Percentiles rank a stretch among this genome's conserved stretches.
Evolutionary conservation across 2,113 vertebrate genomes (phyloP).

Genomic region (Monarcha castaneiventris): DNA sequence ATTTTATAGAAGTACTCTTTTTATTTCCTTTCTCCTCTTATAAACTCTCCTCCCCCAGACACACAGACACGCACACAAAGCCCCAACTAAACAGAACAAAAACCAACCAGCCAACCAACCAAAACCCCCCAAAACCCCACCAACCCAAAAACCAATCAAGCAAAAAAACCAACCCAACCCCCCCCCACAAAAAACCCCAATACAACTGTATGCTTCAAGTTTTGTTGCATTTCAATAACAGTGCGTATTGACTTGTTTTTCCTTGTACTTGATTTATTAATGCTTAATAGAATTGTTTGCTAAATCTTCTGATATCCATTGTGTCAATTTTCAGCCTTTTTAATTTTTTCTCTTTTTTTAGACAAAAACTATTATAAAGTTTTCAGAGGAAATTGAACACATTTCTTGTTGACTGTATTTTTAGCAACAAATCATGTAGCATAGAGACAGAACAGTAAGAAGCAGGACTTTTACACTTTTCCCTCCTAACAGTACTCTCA

Average conservation of each 20-base stretch:
- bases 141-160: background rate
- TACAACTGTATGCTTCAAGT: accelerated
- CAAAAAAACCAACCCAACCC: background rate
- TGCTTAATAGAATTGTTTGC: background rate
- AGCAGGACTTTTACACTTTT: background rate
- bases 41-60: accelerated
- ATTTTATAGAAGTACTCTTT: background rate
- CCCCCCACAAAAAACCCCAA: accelerated
- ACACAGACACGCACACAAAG: background rate
- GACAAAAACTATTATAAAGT: background rate
- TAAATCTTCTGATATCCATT: background rate
- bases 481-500: background rate
- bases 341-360: background rate
- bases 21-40: background rate
- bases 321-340: background rate
- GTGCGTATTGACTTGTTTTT: background rate
- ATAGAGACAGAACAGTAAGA: background rate
- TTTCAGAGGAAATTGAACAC: background rate
- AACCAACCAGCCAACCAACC: background rate
- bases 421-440: background rate
- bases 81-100: background rate
- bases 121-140: background rate
- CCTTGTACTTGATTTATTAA: background rate
- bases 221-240: background rate
- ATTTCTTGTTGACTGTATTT: background rate